Percentiles rank a stretch among this genome's conserved stretches.
Conservation (phyloP, 2,797 vertebrate species). For the Petrocephalus sullivani region DNA sequence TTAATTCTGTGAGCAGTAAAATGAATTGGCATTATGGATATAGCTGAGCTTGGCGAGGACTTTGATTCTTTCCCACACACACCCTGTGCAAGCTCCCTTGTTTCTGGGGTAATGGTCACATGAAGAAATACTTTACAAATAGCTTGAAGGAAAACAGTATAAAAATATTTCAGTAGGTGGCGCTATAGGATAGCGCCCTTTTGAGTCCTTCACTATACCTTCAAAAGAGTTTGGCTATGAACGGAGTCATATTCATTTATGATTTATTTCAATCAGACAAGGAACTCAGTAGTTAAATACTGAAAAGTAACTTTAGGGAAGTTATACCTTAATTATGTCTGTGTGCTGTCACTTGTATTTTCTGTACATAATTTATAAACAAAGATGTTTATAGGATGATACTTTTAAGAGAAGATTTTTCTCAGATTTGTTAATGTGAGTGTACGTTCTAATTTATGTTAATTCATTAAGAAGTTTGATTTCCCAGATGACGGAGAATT, state of each 20-base stretch:
- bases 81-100: background rate
- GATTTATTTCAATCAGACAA: background rate
- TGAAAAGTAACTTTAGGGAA: background rate
- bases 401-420: background rate
- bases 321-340: background rate
- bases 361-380: background rate
- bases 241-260: background rate
- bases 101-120: background rate
- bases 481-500: background rate
- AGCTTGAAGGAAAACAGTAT: constrained; percentile 16
- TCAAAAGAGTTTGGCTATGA: background rate
- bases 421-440: background rate
- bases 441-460: background rate
- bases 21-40: background rate
- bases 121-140: background rate
- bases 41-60: background rate
- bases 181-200: constrained; percentile 62
- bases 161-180: constrained; percentile 62
- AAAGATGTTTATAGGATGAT: background rate
- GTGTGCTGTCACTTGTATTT: background rate
- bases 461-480: background rate
- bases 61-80: background rate
- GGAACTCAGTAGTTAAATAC: background rate
- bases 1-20: background rate
- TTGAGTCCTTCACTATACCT: background rate